Percentiles rank a stretch among this genome's conserved stretches.
Conservation (phyloP, 2,797 vertebrate species). For the Girardinus metallicus region DNA sequence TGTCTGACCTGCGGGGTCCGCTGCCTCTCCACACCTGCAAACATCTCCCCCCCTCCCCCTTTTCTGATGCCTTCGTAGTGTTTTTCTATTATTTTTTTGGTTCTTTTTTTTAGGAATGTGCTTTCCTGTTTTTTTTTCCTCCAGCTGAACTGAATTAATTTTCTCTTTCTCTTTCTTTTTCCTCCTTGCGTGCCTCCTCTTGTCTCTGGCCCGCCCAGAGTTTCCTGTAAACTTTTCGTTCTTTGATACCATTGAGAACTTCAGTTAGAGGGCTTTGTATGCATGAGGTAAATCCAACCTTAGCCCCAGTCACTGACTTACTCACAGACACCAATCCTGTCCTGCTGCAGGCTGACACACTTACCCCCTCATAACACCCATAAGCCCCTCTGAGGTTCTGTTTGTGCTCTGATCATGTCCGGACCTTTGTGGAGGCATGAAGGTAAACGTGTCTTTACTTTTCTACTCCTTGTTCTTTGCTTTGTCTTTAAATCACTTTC, state of each 20-base stretch:
- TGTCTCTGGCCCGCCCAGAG: conserved; percentile 68
- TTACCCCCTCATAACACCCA: background rate
- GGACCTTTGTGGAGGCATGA: background rate
- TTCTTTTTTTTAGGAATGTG: conserved; percentile 19
- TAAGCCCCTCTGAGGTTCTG: background rate
- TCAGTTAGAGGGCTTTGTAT: conserved; percentile 74
- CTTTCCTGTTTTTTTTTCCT: conserved; percentile 44
- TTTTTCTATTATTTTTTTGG: background rate
- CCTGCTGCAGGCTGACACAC: conserved; percentile 2
- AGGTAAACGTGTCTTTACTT: conserved; percentile 1
- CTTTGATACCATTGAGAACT: conserved; percentile 86
- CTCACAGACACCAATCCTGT: background rate
- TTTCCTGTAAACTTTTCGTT: conserved; percentile 83
- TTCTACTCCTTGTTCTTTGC: background rate
- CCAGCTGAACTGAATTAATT: conserved; percentile 67
- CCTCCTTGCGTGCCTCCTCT: conserved; percentile 57
- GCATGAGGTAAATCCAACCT: conserved; percentile 77
- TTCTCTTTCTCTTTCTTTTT: conserved; percentile 66
- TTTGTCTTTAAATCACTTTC: conserved; percentile 8
- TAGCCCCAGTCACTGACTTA: conserved; percentile 27
- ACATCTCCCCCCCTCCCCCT: background rate
- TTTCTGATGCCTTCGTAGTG: conserved; percentile 11
- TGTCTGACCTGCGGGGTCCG: conserved; percentile 8
- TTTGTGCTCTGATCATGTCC: background rate
- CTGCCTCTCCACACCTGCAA: conserved; percentile 2